Evolutionary conservation across 2,888 invertebrate genomes (phyloP), one percentile per base, ranked within the genome.

Genomic region (Conus canariensis): DNA sequence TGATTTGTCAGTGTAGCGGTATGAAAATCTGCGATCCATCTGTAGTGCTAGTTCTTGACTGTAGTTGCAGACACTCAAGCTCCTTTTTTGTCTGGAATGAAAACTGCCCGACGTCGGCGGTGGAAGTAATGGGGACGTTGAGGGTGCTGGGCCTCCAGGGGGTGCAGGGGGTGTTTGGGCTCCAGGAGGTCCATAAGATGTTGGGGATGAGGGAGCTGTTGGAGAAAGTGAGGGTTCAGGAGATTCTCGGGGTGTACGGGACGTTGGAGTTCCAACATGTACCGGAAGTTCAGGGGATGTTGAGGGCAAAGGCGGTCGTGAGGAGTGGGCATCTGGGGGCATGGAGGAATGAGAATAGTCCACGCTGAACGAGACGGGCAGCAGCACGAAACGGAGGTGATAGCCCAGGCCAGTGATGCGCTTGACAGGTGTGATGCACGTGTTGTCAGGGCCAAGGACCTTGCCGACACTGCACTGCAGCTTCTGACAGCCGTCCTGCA

Each of bases 401-500:
- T 90, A 90, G 67, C 87, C 90, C 19, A 90, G 87, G 9, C 89
- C 87, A 0, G 85, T 64, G 67, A 90, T 77, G 3, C 86, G 56
- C 4, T 58, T 58, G 12, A 90, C 59, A 9, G 90, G 86, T 12
- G 90, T 90, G 2, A 6, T 82, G 59, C 90, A 90, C n/a, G 82
- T 83, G 25, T 64, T 10, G 19, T 67, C 89, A 14, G 25, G 25
- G 4, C 19, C 14, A 10, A 58, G 86, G 6, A 80, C 19, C 77
- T 90, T 90, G 8, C 90, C 90, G 45, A 56, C 89, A 30, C 80
- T 12, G 80, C 90, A 90, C 25, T 60, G 60, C 25, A 85, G 60
- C 59, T 85, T 9, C 22, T 83, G 82, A 58, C 82, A 83, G 19
- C 58, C 82, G 10, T 83, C 19, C 82, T 83, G 82, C 22, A 83